These are phyloP conservation scores for Artemia sinica DNA, from an alignment of 2,888 invertebrate species.

Conservation along the genomic window DNA sequence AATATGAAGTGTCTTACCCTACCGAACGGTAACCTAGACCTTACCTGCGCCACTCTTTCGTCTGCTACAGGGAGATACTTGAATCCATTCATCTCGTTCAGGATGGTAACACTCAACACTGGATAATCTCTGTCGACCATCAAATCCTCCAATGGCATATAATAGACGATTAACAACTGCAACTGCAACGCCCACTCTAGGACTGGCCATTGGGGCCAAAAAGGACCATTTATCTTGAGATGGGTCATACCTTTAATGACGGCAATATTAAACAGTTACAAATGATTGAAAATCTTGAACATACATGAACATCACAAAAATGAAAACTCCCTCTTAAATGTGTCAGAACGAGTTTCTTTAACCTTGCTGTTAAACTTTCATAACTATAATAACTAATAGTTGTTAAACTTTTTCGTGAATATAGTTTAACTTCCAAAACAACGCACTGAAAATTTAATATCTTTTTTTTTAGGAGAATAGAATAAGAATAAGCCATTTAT, in stretches of 20 bases:
- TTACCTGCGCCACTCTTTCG: constrained; percentile 67
- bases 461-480: too few species aligned
- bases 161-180: constrained; percentile 42
- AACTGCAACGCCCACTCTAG: constrained; percentile 53
- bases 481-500: too few species aligned
- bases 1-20: too few species aligned
- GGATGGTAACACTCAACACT: constrained; percentile 84
- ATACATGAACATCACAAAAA: too few species aligned
- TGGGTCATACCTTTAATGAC: constrained; percentile 54
- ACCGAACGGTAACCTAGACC: neutral
- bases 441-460: too few species aligned
- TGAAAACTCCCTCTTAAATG: too few species aligned
- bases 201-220: constrained; percentile 51
- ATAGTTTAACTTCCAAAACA: too few species aligned
- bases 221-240: constrained; percentile 62
- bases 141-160: constrained; percentile 73
- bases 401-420: too few species aligned
- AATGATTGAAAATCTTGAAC: too few species aligned
- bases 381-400: too few species aligned
- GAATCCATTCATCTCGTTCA: constrained; percentile 72
- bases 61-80: constrained; percentile 55
- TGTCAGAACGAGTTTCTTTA: too few species aligned
- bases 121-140: constrained; percentile 55
- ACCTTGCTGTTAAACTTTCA: too few species aligned
- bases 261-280: neutral